phyloP scores from a whole-genome alignment of 1,140 invertebrate genomes.

The Eupristina koningsbergeri region DNA sequence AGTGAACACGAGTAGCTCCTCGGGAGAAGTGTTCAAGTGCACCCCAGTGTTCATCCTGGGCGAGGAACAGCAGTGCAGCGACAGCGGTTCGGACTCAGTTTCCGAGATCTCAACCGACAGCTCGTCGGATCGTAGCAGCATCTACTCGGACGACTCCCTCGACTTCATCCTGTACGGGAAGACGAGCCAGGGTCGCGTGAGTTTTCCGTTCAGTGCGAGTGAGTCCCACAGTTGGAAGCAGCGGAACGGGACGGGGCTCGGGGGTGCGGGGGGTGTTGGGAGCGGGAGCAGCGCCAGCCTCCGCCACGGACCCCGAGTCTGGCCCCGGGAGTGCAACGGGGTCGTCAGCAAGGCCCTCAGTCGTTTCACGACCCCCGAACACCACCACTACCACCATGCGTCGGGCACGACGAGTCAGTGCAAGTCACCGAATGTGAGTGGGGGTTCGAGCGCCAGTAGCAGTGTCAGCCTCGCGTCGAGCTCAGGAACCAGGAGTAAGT shows the following conservation, averaged over 20 bases:
- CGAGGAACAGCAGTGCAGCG: conserved; percentile 73
- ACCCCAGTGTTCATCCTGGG: conserved; percentile 73
- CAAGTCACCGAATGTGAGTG: conserved; percentile 12
- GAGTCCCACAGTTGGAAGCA: conserved; percentile 53
- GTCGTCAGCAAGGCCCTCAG: conserved; percentile 73
- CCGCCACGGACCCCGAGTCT: conserved; percentile 58
- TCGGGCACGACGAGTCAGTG: background rate
- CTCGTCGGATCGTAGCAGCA: conserved; percentile 75
- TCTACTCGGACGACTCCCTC: conserved; percentile 75
- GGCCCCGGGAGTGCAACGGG: conserved; percentile 72
- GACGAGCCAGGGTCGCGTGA: conserved; percentile 64
- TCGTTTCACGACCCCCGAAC: conserved; percentile 65
- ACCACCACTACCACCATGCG: background rate
- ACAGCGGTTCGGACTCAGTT: conserved; percentile 74
- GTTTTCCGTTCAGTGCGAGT: conserved; percentile 65
- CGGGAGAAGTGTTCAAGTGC: conserved; percentile 73
- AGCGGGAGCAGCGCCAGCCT: conserved; percentile 55
- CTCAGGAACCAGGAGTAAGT: conserved; percentile 48
- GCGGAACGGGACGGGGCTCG: conserved; percentile 61
- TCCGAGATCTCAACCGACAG: conserved; percentile 77
- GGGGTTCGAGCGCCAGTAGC: conserved; percentile 34
- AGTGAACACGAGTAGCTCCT: conserved; percentile 51
- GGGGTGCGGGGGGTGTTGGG: conserved; percentile 61
- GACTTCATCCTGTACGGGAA: conserved; percentile 71
- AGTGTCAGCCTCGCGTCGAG: conserved; percentile 36